phyloP scores from a whole-genome alignment of 2,888 invertebrate genomes.

The Eulithis testata region DNA sequence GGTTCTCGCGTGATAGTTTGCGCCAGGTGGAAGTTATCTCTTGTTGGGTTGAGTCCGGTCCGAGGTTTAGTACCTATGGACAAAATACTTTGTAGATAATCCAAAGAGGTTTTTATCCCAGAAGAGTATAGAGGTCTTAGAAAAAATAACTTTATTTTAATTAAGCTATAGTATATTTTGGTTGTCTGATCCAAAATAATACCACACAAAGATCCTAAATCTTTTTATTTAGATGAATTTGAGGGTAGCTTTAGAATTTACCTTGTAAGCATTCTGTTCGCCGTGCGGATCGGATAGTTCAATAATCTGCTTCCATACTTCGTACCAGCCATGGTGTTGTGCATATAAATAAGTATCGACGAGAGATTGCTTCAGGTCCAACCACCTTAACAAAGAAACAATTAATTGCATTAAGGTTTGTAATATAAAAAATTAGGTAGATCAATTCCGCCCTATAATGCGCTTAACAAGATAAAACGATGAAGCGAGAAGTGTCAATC shows the following conservation, averaged over 20 bases:
- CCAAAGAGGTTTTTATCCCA: too few relatives aligned
- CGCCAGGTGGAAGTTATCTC: slow-evolving; percentile 94
- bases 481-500: too few relatives aligned
- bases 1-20: slow-evolving; percentile 92
- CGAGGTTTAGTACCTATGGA: slow-evolving; percentile 88
- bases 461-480: too few relatives aligned
- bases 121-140: too few relatives aligned
- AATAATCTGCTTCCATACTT: slow-evolving; percentile 94
- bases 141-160: too few relatives aligned
- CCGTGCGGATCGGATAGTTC: slow-evolving; percentile 95
- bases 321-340: slow-evolving; percentile 94
- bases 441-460: too few relatives aligned
- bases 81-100: neutral
- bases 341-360: slow-evolving; percentile 91
- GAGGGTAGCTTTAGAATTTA: slow-evolving; percentile 52
- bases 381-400: slow-evolving; percentile 83
- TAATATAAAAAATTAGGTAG: too few relatives aligned
- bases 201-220: too few relatives aligned
- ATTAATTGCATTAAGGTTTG: too few relatives aligned
- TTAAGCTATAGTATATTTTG: too few relatives aligned
- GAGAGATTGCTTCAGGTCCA: slow-evolving; percentile 90
- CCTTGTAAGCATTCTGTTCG: slow-evolving; percentile 94
- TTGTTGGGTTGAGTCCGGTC: slow-evolving; percentile 92
- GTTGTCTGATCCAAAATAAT: too few relatives aligned
- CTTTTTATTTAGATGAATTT: too few relatives aligned